A percentile compares a stretch with the other conserved stretches of the same genome.
phyloP scores from a whole-genome alignment of 2,797 vertebrate genomes.

The Salmo trutta region DNA sequence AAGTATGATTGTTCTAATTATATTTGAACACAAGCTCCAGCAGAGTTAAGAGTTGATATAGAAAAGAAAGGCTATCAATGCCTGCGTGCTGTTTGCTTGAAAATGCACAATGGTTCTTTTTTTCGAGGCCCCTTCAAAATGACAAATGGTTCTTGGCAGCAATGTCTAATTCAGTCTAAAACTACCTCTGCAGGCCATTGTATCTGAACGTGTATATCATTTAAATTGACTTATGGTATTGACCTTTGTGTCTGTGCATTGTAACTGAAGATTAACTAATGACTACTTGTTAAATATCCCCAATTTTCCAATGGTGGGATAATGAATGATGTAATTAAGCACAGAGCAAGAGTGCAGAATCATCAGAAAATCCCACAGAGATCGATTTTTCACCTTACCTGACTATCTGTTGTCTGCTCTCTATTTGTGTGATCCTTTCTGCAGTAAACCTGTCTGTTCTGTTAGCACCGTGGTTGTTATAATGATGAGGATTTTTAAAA shows the following conservation, averaged over 20 bases:
- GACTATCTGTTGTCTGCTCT: not conserved
- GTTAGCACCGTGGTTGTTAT: no score
- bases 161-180: conserved; percentile 41
- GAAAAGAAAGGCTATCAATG: not conserved
- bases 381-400: not conserved
- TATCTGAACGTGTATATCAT: conserved; percentile 53
- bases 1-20: not conserved
- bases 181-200: conserved; percentile 34
- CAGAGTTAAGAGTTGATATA: not conserved
- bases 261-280: conserved; percentile 73
- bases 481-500: no score
- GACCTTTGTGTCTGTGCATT: conserved; percentile 66
- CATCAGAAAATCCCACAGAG: conserved; percentile 52
- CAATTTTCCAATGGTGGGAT: conserved; percentile 58
- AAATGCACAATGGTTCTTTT: conserved; percentile 16
- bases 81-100: not conserved
- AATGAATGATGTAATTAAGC: conserved; percentile 76
- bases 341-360: conserved; percentile 52
- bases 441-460: not conserved
- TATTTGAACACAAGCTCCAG: not conserved
- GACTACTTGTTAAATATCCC: conserved; percentile 68
- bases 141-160: conserved; percentile 47
- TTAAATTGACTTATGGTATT: conserved; percentile 62
- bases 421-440: conserved; percentile 19
- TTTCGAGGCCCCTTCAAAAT: conserved; percentile 42